These are phyloP conservation scores for Sphinx pinastri DNA, from an alignment of 2,888 invertebrate genomes.

Conservation along the genomic window DNA sequence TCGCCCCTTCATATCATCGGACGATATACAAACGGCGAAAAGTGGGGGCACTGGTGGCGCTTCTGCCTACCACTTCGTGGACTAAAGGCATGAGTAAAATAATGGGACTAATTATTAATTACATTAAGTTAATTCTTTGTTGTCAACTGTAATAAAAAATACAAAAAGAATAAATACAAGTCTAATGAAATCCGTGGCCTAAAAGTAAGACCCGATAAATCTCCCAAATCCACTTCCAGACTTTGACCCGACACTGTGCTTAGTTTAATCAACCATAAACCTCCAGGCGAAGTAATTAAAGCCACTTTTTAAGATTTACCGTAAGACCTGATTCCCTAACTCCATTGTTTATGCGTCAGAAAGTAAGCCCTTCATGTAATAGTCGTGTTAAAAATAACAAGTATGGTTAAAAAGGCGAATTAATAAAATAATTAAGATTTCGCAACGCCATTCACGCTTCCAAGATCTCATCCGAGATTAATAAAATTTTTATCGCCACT, in stretches of 20 bases:
- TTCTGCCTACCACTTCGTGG: no score
- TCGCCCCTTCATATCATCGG: no score
- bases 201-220: conserved; percentile 9
- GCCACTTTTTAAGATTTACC: conserved; percentile 19
- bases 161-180: neutral
- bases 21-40: no score
- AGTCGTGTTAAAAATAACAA: conserved; percentile 24
- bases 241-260: conserved; percentile 9
- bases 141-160: neutral
- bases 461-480: conserved; percentile 64
- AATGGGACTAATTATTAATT: neutral
- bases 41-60: no score
- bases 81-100: neutral
- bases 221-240: conserved; percentile 16
- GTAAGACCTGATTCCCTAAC: conserved; percentile 14
- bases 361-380: conserved; percentile 15
- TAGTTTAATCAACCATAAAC: conserved; percentile 20
- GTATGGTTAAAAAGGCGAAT: conserved; percentile 44
- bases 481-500: conserved; percentile 70
- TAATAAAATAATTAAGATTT: conserved; percentile 59
- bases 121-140: no score
- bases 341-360: conserved; percentile 17
- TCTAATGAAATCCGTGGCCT: neutral
- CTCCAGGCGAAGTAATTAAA: conserved; percentile 8
- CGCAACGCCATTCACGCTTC: conserved; percentile 55